phyloP scores from a whole-genome alignment of 2,797 vertebrate genomes.

The Cynopterus sphinx region DNA sequence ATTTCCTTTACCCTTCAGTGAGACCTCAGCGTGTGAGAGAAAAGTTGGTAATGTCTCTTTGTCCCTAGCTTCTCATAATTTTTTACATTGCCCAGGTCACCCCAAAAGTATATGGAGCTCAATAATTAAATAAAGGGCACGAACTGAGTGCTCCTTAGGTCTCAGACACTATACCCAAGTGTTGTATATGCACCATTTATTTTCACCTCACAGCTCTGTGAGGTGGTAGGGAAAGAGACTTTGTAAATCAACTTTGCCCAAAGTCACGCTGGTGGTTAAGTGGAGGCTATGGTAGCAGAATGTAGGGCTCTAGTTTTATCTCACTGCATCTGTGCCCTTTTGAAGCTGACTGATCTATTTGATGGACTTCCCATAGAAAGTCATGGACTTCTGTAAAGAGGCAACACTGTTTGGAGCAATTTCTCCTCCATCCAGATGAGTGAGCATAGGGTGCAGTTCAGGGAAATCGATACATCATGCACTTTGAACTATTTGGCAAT shows the following conservation, averaged over 20 bases:
- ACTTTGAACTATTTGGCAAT: neutral
- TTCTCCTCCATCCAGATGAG: neutral
- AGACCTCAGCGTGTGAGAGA: neutral
- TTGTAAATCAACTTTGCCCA: neutral
- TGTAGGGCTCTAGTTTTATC: neutral
- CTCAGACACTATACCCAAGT: neutral
- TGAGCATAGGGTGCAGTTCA: neutral
- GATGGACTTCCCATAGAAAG: neutral
- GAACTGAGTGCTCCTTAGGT: neutral
- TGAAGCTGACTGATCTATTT: neutral
- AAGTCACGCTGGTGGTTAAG: neutral
- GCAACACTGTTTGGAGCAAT: neutral
- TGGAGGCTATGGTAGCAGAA: neutral
- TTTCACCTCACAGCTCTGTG: neutral
- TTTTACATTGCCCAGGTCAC: neutral
- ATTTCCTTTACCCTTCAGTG: neutral
- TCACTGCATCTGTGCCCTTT: too few species aligned
- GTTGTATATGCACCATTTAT: neutral
- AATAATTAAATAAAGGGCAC: neutral
- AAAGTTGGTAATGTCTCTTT: neutral
- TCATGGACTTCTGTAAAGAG: neutral
- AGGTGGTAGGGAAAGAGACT: too few species aligned
- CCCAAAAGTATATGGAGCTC: neutral
- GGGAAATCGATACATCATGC: neutral
- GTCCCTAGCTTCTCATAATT: neutral